Evolutionary conservation across 1,140 invertebrate species (phyloP).

Genomic region (Drosophila lowei): DNA sequence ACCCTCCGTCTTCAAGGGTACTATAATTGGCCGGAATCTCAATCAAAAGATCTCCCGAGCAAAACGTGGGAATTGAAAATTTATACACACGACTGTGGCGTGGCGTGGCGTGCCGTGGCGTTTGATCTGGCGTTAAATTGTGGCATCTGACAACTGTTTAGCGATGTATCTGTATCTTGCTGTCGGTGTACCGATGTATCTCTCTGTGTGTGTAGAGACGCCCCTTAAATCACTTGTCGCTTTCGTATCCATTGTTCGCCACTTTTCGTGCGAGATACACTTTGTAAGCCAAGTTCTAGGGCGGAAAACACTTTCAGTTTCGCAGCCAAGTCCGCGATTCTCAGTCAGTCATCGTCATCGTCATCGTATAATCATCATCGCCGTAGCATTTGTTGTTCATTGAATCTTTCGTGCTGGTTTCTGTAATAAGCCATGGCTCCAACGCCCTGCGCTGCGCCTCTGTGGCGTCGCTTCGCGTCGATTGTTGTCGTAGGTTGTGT

Average conservation of each 20-base stretch:
- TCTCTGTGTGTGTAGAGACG: slow-evolving; percentile 18
- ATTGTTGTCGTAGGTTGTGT: slow-evolving; percentile 68
- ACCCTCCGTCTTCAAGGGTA: not conserved
- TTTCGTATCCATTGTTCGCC: slow-evolving; percentile 54
- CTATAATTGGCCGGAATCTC: not conserved
- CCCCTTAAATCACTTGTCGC: slow-evolving; percentile 55
- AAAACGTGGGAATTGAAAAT: slow-evolving; percentile 56
- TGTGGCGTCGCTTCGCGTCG: not conserved
- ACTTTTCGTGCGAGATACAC: slow-evolving; percentile 5
- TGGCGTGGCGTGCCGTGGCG: too few species aligned
- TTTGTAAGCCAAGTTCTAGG: slow-evolving; percentile 41
- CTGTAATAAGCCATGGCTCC: slow-evolving; percentile 29
- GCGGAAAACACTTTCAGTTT: slow-evolving; percentile 60
- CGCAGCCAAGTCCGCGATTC: slow-evolving; percentile 23
- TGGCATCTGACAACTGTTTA: slow-evolving; percentile 53
- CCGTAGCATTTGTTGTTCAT: slow-evolving; percentile 22
- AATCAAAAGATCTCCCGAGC: slow-evolving; percentile 2
- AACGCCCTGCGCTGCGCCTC: too few species aligned
- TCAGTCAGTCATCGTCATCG: slow-evolving; percentile 32
- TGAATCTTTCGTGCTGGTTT: slow-evolving; percentile 35
- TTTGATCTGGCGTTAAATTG: slow-evolving; percentile 68
- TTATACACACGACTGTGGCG: slow-evolving; percentile 8
- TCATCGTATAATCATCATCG: slow-evolving; percentile 18
- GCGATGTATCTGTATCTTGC: slow-evolving; percentile 5
- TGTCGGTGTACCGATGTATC: slow-evolving; percentile 10